phyloP scores from a whole-genome alignment of 1,140 invertebrate species.

The Brachystomella parvula region DNA sequence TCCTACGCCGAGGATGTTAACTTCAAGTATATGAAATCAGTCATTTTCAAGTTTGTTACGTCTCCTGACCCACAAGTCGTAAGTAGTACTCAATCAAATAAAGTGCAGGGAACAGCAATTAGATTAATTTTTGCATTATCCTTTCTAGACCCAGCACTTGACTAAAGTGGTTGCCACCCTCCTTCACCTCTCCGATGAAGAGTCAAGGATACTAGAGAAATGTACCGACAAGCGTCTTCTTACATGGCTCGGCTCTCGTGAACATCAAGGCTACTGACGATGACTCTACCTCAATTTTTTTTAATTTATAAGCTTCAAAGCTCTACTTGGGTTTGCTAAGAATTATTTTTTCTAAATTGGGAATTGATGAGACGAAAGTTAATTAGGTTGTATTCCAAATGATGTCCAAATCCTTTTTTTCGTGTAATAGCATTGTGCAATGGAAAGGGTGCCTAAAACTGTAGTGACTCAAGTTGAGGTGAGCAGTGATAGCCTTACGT shows the following conservation, averaged over 20 bases:
- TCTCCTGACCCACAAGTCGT: slow-evolving; percentile 34
- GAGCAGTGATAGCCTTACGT: no score
- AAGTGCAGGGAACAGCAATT: no score
- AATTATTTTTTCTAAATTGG: no score
- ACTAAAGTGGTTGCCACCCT: slow-evolving; percentile 77
- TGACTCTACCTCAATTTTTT: no score
- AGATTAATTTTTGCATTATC: not conserved
- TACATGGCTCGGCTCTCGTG: not conserved
- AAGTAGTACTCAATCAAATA: not conserved
- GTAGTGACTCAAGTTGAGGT: no score
- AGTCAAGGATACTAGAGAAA: slow-evolving; percentile 43
- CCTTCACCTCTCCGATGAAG: slow-evolving; percentile 72
- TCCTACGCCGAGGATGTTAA: slow-evolving; percentile 27
- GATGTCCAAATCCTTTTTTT: no score
- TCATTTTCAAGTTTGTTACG: slow-evolving; percentile 37
- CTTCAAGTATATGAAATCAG: slow-evolving; percentile 33
- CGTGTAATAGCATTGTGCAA: no score
- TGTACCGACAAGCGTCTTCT: slow-evolving; percentile 4
- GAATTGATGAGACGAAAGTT: no score
- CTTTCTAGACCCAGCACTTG: slow-evolving; percentile 71
- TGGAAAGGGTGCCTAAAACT: no score
- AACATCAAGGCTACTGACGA: not conserved
- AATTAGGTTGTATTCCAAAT: no score
- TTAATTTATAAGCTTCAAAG: no score
- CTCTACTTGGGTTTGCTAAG: no score